Percentiles rank a stretch among this genome's conserved stretches.
Evolutionary conservation across 1,140 invertebrate species (phyloP).

Genomic region (Neocloeon triangulifer): DNA sequence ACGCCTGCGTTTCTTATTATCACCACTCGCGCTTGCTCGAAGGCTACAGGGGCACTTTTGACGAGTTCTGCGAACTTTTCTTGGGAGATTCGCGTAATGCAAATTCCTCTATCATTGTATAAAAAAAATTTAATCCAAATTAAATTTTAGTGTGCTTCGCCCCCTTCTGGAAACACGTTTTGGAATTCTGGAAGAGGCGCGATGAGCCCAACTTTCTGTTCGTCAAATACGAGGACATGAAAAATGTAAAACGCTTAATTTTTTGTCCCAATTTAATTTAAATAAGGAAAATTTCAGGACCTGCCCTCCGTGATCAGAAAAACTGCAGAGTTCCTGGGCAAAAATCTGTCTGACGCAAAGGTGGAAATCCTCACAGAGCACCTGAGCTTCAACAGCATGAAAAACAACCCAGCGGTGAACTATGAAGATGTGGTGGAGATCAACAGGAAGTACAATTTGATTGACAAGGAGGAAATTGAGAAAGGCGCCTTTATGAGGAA

Average conservation of each 20-base stretch:
- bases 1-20: slow-evolving; percentile 53
- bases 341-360: slow-evolving; percentile 4
- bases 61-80: slow-evolving; percentile 38
- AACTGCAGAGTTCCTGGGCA: slow-evolving; percentile 7
- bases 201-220: slow-evolving; percentile 17
- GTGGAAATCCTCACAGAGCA: slow-evolving; percentile 1
- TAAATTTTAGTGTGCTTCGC: slow-evolving; percentile 6
- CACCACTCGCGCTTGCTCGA: slow-evolving; percentile 38
- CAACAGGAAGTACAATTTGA: slow-evolving; percentile 19
- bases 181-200: slow-evolving; percentile 14
- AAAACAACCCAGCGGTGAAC: slow-evolving; percentile 4
- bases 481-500: slow-evolving; percentile 28
- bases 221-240: slow-evolving; percentile 19
- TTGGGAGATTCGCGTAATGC: slow-evolving; percentile 25
- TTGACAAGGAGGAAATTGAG: slow-evolving; percentile 13
- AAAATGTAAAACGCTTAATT: slow-evolving; percentile 9
- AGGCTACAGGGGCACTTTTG: slow-evolving; percentile 32
- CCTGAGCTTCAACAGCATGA: slow-evolving; percentile 7
- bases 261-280: not conserved
- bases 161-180: slow-evolving; percentile 8
- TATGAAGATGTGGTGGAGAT: slow-evolving; percentile 6
- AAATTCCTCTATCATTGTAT: not conserved
- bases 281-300: slow-evolving; percentile 5
- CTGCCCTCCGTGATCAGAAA: slow-evolving; percentile 6
- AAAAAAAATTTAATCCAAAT: not conserved